Conservation (phyloP, 2,113 vertebrate genomes). For the Rostratula benghalensis region DNA sequence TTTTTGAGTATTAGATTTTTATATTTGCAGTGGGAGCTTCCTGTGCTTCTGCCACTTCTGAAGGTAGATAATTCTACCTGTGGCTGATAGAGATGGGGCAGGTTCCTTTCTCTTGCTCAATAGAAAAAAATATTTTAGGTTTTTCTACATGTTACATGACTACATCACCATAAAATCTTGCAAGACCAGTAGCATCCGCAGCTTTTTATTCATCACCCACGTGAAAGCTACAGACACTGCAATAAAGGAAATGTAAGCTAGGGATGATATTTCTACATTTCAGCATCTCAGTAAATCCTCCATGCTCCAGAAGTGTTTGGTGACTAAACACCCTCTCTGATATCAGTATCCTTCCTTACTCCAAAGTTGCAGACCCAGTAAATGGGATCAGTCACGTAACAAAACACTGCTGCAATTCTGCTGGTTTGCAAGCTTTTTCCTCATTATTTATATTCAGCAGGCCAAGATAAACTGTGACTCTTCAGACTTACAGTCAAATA, state of each 20-base stretch:
- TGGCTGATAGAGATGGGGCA: not conserved
- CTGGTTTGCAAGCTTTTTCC: not conserved
- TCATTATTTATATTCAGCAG: not conserved
- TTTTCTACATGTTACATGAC: not conserved
- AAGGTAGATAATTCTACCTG: not conserved
- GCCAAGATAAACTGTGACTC: not conserved
- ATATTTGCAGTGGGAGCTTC: not conserved
- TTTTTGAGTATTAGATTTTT: not conserved
- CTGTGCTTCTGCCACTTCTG: not conserved
- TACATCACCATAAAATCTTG: not conserved
- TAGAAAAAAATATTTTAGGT: not conserved
- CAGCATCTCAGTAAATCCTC: not conserved
- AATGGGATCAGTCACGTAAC: not conserved
- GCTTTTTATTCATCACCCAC: not conserved
- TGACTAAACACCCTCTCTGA: not conserved
- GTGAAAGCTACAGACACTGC: not conserved
- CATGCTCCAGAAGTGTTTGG: not conserved
- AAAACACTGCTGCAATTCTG: not conserved
- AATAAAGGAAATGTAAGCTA: not conserved
- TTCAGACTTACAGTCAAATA: not conserved
- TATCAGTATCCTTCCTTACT: not conserved
- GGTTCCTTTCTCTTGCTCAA: not conserved
- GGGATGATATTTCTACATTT: not conserved
- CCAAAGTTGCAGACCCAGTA: not conserved
- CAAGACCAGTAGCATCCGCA: not conserved